Conservation (phyloP, 2,888 invertebrate genomes). For the Scrobipalpa atriplicella region DNA sequence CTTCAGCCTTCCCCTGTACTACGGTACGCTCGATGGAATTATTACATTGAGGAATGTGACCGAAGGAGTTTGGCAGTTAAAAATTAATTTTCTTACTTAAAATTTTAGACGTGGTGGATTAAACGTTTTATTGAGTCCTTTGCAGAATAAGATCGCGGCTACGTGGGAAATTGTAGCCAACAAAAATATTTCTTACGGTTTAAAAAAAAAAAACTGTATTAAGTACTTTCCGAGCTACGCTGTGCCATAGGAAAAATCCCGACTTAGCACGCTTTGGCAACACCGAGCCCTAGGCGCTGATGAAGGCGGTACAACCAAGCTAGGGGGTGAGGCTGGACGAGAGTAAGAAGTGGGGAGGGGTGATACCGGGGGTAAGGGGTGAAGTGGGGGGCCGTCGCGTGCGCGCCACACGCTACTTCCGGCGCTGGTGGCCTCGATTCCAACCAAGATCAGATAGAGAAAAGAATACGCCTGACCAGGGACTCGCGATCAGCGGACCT, state of each 20-base stretch:
- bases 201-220: too few relatives aligned
- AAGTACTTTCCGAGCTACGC: too few relatives aligned
- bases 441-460: conserved; percentile 65
- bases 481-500: conserved; percentile 28
- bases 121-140: too few relatives aligned
- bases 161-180: too few relatives aligned
- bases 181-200: too few relatives aligned
- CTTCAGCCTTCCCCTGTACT: too few relatives aligned
- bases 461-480: conserved; percentile 42
- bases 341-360: conserved; percentile 28
- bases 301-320: neutral
- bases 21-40: too few relatives aligned
- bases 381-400: conserved; percentile 58
- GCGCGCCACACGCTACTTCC: conserved; percentile 69
- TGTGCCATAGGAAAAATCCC: neutral
- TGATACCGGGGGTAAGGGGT: conserved; percentile 28
- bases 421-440: conserved; percentile 62
- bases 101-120: too few relatives aligned
- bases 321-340: conserved; percentile 15
- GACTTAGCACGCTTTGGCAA: neutral
- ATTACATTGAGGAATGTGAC: too few relatives aligned
- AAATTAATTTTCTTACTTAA: too few relatives aligned
- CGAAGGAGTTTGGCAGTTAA: too few relatives aligned
- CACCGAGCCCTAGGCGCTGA: neutral
- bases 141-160: too few relatives aligned